These are phyloP conservation scores for Cordylochernes scorpioides DNA, from an alignment of 2,888 invertebrate genomes.

Conservation along the genomic window DNA sequence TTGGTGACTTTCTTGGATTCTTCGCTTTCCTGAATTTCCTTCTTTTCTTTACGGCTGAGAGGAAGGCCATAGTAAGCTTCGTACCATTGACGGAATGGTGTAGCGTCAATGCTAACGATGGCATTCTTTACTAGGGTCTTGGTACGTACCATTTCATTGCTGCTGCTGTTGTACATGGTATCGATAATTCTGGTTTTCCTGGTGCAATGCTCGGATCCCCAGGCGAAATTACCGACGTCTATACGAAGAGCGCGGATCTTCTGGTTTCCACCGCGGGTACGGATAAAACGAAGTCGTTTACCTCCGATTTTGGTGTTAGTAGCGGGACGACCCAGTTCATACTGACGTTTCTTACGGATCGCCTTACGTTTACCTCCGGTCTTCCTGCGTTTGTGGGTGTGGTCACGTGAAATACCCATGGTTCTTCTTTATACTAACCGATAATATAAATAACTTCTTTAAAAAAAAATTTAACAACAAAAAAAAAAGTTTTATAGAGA, in stretches of 20 bases:
- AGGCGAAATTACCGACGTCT: conserved; percentile 88
- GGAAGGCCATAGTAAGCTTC: conserved; percentile 87
- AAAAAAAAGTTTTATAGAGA: too few species aligned
- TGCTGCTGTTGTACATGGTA: conserved; percentile 97
- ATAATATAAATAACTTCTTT: too few species aligned
- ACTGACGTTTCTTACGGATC: conserved; percentile 99
- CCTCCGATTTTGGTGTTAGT: conserved; percentile 95
- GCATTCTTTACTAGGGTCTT: conserved; percentile 97
- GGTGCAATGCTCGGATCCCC: conserved; percentile 88
- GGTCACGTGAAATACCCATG: conserved; percentile 99
- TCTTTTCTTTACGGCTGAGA: conserved; percentile 88
- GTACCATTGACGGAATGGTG: conserved; percentile 98
- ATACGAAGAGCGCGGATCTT: conserved; percentile 88
- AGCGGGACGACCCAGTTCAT: conserved; percentile 93
- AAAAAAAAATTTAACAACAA: too few species aligned
- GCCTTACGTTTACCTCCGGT: conserved; percentile 96
- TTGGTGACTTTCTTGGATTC: conserved; percentile 68
- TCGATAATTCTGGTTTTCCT: conserved; percentile 95
- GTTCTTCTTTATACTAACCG: too few species aligned
- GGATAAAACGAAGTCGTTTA: conserved; percentile 71
- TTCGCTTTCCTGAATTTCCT: conserved; percentile 74
- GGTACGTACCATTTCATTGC: conserved; percentile 97
- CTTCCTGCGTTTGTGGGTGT: conserved; percentile 94
- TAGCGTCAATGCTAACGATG: conserved; percentile 85
- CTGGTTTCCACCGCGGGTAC: conserved; percentile 82